Evolutionary conservation across 2,113 vertebrate genomes (phyloP).

Genomic region (Gobio gobio): DNA sequence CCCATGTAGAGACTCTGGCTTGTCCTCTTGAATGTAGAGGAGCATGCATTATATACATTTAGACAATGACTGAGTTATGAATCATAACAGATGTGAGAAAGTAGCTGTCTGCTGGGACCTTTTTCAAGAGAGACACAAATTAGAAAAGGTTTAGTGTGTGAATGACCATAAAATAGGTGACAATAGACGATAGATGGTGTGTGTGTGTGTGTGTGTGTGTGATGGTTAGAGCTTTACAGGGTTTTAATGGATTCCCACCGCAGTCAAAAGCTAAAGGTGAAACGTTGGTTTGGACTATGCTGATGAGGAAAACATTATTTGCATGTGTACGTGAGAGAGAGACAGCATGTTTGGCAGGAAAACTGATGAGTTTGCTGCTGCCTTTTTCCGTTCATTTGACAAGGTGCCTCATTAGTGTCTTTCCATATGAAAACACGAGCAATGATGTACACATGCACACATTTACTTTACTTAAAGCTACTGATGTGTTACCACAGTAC

Average conservation of each 20-base stretch:
- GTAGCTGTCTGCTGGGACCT: background rate
- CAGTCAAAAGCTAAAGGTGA: slow-evolving; percentile 51
- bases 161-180: slow-evolving; percentile 36
- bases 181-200: background rate
- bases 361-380: slow-evolving; percentile 11
- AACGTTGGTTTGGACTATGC: slow-evolving; percentile 22
- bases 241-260: slow-evolving; percentile 49
- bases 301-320: slow-evolving; percentile 56
- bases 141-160: slow-evolving; percentile 53
- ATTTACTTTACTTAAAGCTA: background rate
- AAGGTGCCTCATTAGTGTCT: slow-evolving; percentile 13
- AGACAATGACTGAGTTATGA: slow-evolving; percentile 6
- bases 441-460: background rate
- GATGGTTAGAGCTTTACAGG: slow-evolving; percentile 33
- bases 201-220: slow-evolving; percentile 45
- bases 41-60: background rate
- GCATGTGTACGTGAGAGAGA: slow-evolving; percentile 14
- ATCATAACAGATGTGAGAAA: slow-evolving; percentile 6
- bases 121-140: slow-evolving; percentile 17
- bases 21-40: background rate
- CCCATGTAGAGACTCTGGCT: background rate
- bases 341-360: slow-evolving; percentile 6
- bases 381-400: slow-evolving; percentile 21
- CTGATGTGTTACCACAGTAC: background rate
- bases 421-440: slow-evolving; percentile 3